phyloP scores from a whole-genome alignment of 1,140 invertebrate species.

The Pachypeltis micranthus region DNA sequence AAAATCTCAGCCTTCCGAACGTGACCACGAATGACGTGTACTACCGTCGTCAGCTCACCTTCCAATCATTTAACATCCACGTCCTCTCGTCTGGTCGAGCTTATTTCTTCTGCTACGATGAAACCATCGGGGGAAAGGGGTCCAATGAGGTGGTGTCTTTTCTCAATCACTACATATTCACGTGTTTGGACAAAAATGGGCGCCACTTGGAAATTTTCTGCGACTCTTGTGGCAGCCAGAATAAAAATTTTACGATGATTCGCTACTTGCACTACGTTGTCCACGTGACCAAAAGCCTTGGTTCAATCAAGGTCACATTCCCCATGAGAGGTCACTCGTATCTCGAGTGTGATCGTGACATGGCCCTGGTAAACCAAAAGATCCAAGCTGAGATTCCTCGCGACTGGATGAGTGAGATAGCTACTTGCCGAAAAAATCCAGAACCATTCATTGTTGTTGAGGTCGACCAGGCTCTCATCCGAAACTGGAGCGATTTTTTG shows the following conservation, averaged over 20 bases:
- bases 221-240: constrained; percentile 23
- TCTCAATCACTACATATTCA: constrained; percentile 20
- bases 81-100: constrained; percentile 12
- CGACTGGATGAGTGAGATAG: constrained; percentile 21
- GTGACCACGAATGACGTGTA: constrained; percentile 24
- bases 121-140: constrained; percentile 20
- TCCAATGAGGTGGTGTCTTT: constrained; percentile 23
- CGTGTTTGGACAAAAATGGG: constrained; percentile 15
- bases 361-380: constrained; percentile 22
- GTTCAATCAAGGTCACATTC: constrained; percentile 19
- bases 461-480: too few species aligned
- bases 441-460: too few species aligned
- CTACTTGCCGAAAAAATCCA: too few species aligned
- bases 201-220: constrained; percentile 22
- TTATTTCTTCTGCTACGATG: constrained; percentile 24
- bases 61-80: constrained; percentile 24
- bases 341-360: constrained; percentile 23
- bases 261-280: constrained; percentile 24
- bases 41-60: constrained; percentile 22
- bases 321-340: constrained; percentile 26
- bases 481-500: too few species aligned
- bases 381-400: constrained; percentile 16
- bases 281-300: constrained; percentile 17
- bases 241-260: constrained; percentile 22
- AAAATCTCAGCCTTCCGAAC: constrained; percentile 20